These are phyloP conservation scores for Drosophila barbarae DNA, from an alignment of 2,888 invertebrate genomes.

Conservation along the genomic window DNA sequence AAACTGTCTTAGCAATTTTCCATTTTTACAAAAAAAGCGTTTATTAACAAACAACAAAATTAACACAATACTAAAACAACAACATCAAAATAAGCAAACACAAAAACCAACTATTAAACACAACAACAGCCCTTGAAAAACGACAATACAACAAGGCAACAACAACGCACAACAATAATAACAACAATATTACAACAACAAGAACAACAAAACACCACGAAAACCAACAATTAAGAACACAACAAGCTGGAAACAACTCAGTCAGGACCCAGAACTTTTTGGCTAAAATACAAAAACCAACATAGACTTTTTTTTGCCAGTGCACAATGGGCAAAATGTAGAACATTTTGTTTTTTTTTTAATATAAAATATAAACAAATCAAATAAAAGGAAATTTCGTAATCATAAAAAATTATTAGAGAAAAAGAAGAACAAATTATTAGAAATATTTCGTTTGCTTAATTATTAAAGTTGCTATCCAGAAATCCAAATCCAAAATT, in stretches of 20 bases:
- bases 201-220: not conserved
- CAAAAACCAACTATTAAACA: not conserved
- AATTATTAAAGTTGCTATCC: not conserved
- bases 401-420: not conserved
- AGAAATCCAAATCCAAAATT: not conserved
- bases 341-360: not conserved
- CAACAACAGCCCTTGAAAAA: not conserved
- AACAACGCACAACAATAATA: not conserved
- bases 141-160: not conserved
- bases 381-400: not conserved
- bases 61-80: not conserved
- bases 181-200: not conserved
- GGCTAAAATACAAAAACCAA: conserved; percentile 1
- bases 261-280: conserved; percentile 2
- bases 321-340: not conserved
- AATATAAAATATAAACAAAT: not conserved
- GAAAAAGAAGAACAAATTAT: not conserved
- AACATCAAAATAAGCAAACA: not conserved
- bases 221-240: conserved; percentile 12
- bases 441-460: no score
- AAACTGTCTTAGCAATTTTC: not conserved
- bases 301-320: conserved; percentile 10
- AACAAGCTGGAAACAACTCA: conserved; percentile 4
- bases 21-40: not conserved
- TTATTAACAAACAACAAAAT: not conserved